These are phyloP conservation scores for Xerus inauris DNA, from an alignment of 2,113 vertebrate genomes.

Conservation along the genomic window DNA sequence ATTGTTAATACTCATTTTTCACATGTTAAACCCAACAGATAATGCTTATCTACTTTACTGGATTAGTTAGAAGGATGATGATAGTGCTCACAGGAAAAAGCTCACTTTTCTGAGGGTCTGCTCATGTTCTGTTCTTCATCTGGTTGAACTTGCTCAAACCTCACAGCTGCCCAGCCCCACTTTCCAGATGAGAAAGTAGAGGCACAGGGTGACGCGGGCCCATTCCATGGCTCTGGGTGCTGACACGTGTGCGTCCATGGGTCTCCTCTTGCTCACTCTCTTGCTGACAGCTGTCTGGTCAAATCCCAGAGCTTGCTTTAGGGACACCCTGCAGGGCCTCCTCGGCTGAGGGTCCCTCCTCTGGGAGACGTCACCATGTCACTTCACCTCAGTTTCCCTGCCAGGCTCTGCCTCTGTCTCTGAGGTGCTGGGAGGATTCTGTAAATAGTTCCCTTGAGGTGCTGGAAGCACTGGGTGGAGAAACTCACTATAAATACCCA, in stretches of 20 bases:
- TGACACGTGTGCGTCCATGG: rapidly evolving
- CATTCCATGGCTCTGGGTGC: rapidly evolving
- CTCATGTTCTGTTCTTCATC: background rate
- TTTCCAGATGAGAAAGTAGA: background rate
- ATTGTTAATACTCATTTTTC: background rate
- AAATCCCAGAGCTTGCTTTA: background rate
- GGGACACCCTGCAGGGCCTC: background rate
- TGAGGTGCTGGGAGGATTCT: constrained; percentile 69
- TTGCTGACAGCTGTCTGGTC: background rate
- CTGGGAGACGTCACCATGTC: rapidly evolving
- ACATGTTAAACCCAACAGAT: background rate
- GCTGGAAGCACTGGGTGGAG: constrained; percentile 76
- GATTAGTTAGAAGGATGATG: background rate
- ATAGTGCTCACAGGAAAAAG: background rate
- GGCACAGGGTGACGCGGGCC: background rate
- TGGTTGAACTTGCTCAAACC: background rate
- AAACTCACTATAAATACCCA: constrained; percentile 79
- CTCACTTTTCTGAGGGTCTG: background rate
- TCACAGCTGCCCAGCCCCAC: background rate
- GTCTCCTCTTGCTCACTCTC: background rate
- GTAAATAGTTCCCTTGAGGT: constrained; percentile 78
- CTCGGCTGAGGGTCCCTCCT: background rate
- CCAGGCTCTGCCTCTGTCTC: constrained; percentile 44
- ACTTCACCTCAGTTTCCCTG: constrained; percentile 68
- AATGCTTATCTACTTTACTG: background rate